Evolutionary conservation across 2,888 invertebrate genomes (phyloP), one percentile per base, ranked within the genome.

Genomic region (Vanessa cardui): DNA sequence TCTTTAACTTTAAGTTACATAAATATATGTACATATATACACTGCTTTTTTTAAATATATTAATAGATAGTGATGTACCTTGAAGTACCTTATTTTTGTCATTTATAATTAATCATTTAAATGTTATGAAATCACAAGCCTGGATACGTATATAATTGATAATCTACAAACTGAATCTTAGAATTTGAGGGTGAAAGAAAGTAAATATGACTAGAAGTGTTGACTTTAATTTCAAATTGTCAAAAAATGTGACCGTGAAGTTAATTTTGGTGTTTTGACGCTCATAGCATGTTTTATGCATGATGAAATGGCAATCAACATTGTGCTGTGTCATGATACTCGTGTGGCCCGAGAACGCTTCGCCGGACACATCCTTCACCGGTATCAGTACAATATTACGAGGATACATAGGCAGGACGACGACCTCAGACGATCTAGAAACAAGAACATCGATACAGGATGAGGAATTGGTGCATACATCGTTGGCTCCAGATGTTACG

Each of bases 221-320:
- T 39, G 39, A 39, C 39, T 39, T 39, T 39, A 3, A 39, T 9
- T 21, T 21, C 0, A 54, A 15, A 26, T 18, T 20, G 12, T 45
- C 52, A 16, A 18, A 26, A 50, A 64, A 59, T 59, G 59, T 45
- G 45, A 64, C 9, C 20, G 39, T 8, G 33, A 56, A 18, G 56
- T 26, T 59, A 21, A 49, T 8, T 58, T 26, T 26, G 1, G 45
- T 8, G 59, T 45, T 44, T 20, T 39, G 39, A 20, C 33, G 56
- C 56, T 39, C 46, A 56, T 69, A 72, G 33, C 16, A 75, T 73
- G 69, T 62, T 73, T 63, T 26, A 44, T 66, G 62, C 72, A 85
- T 71, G 62, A 86, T 85, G 89, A 81, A 66, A 81, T 85, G 84
- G 80, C 79, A 77, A 66, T 76, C 80, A 26, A 73, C 76, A 20